Evolutionary conservation across 2,888 invertebrate species (phyloP), one percentile per base, ranked within the genome.

Genomic region (Drosophila nr. medialis): DNA sequence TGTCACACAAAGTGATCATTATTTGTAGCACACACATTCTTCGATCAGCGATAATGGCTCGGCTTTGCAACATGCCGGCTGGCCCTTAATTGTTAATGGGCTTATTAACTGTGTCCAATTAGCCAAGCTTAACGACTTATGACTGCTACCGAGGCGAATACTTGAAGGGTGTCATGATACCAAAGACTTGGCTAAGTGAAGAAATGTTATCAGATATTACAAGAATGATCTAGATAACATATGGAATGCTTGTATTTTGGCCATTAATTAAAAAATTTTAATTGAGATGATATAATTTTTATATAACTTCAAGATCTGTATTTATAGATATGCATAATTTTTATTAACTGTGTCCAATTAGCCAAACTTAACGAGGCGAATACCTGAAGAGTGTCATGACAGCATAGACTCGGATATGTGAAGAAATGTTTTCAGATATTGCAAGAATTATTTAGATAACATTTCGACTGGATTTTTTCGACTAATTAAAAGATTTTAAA

Each of bases 341-440:
- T 49, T 67, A 63, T 70, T 64, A 56, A 68, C 73, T 73, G 70
- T 63, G 59, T 69, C 83, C 75, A 77, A 86, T 83, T 83, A 89
- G 69, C 45, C 48, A 34, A 62, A 56, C 32, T 73, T 70, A 50
- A 38, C n/a, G 38, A 40, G 32, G 55, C 64, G 56, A 49, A 72
- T 66, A 30, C 27, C 24, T n/a, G 49, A 63, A 50, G 45, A 10
- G 36, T 38, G 61, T 36, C 8, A 34, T 45, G 45, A 55, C 50
- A 36, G 18, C 21, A 50, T 30, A 62, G 30, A n/a, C n/a, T 60
- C 30, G 7, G 8, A 36, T 48, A 48, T n/a, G 11, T 54, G 10
- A n/a, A 32, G 48, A 53, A 49, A 13, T 54, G 15, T 49, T 54
- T 59, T 76, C 58, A 55, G 34, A 74, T 53, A 45, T 38, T 36